Percentiles rank a stretch among this genome's conserved stretches.
phyloP scores from a whole-genome alignment of 2,888 invertebrate species.

The Chaetogeoica ovagalla region DNA sequence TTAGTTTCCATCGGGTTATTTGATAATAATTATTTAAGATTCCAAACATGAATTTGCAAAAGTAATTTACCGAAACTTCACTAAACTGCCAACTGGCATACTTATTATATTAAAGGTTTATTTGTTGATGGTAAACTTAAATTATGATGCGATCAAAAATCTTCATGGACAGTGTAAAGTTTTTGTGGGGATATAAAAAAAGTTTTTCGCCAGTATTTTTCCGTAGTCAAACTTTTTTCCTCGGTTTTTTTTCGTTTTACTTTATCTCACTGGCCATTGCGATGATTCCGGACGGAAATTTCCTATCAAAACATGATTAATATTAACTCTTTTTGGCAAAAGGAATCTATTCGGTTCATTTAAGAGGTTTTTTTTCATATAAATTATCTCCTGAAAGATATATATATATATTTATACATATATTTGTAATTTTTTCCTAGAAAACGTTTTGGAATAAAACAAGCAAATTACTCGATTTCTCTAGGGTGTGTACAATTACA shows the following conservation, averaged over 20 bases:
- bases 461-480: constrained; percentile 29
- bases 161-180: constrained; percentile 45
- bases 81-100: constrained; percentile 48
- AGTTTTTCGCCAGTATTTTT: constrained; percentile 31
- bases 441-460: constrained; percentile 43
- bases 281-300: constrained; percentile 21
- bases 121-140: constrained; percentile 48
- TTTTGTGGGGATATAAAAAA: constrained; percentile 49
- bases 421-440: not conserved
- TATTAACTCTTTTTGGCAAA: constrained; percentile 25
- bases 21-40: constrained; percentile 49
- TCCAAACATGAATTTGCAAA: constrained; percentile 47
- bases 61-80: constrained; percentile 43
- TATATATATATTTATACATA: not conserved
- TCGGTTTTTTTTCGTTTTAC: constrained; percentile 24
- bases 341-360: constrained; percentile 19
- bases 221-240: constrained; percentile 28
- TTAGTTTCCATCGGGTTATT: not conserved
- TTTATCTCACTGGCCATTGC: constrained; percentile 6
- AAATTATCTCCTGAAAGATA: constrained; percentile 9
- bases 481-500: constrained; percentile 15
- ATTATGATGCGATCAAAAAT: constrained; percentile 46
- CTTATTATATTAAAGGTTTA: constrained; percentile 53
- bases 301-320: constrained; percentile 39
- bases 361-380: constrained; percentile 20